These are phyloP conservation scores for Fopius arisanus DNA, from an alignment of 1,140 invertebrate genomes.

Conservation along the genomic window DNA sequence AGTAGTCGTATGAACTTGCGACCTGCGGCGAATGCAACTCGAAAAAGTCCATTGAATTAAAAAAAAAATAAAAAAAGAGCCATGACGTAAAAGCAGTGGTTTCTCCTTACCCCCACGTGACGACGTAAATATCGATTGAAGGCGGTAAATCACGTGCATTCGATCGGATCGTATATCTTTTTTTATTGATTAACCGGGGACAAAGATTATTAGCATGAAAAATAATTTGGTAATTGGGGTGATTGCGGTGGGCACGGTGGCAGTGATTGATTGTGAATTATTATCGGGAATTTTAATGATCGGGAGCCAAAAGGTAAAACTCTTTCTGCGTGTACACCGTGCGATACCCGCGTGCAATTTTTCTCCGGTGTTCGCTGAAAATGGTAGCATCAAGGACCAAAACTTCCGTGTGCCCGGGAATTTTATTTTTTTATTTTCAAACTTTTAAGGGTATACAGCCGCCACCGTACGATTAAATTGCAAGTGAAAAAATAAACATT, in stretches of 20 bases:
- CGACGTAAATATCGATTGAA: neutral
- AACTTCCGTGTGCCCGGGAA: slow-evolving; percentile 32
- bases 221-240: neutral
- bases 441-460: neutral
- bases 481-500: no score
- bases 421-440: neutral
- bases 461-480: no score
- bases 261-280: neutral
- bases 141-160: neutral
- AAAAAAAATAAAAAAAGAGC: slow-evolving; percentile 35
- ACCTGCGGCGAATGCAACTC: slow-evolving; percentile 58
- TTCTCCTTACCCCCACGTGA: neutral
- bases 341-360: neutral
- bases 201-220: neutral
- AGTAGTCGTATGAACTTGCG: slow-evolving; percentile 59
- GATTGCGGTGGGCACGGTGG: neutral
- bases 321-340: neutral
- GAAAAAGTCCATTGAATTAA: slow-evolving; percentile 32
- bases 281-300: neutral
- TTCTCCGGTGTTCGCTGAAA: slow-evolving; percentile 35
- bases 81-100: neutral
- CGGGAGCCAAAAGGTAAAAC: neutral
- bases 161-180: neutral
- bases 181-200: no score
- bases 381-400: slow-evolving; percentile 52